Percentiles rank a stretch among this genome's conserved stretches.
Conservation (phyloP, 2,888 invertebrate species). For the Pharmacophagus antenor region DNA sequence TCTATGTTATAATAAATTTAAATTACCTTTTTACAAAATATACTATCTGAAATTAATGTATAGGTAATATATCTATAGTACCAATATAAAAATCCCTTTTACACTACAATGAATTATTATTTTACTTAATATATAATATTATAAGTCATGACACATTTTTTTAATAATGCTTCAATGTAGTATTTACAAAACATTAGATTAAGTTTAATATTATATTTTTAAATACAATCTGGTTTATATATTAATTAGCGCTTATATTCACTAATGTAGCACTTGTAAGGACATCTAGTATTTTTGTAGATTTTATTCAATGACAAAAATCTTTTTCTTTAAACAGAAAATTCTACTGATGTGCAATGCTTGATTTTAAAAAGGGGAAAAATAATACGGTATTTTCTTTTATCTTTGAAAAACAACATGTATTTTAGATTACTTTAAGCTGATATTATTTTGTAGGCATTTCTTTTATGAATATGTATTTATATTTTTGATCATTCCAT, state of each 20-base stretch:
- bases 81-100: too few species aligned
- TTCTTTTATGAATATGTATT: too few species aligned
- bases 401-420: too few species aligned
- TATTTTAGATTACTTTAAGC: too few species aligned
- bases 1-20: too few species aligned
- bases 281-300: background rate
- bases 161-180: constrained; percentile 15
- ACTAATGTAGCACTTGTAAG: background rate
- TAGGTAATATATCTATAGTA: too few species aligned
- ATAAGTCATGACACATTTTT: background rate
- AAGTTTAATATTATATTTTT: constrained; percentile 19
- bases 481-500: too few species aligned
- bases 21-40: too few species aligned
- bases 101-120: too few species aligned
- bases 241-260: background rate
- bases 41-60: too few species aligned
- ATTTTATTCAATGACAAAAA: background rate
- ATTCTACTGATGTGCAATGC: background rate
- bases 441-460: too few species aligned
- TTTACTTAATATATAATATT: background rate
- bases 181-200: constrained; percentile 34
- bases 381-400: background rate
- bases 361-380: background rate
- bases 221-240: background rate
- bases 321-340: background rate